Evolutionary conservation across 2,888 invertebrate genomes (phyloP), one percentile per base, ranked within the genome.

Genomic region (Andrena haemorrhoa): DNA sequence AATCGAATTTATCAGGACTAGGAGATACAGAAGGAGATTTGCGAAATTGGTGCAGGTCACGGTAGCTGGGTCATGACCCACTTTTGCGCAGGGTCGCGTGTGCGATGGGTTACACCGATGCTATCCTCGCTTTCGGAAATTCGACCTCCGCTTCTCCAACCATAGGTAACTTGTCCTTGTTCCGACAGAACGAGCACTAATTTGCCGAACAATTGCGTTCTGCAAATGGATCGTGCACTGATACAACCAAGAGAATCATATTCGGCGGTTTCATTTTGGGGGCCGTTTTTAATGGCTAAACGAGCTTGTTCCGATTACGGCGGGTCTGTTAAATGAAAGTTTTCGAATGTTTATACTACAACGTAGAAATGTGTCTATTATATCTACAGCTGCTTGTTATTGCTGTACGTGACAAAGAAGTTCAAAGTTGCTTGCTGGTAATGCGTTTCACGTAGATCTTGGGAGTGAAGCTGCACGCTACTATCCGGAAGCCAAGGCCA

Each of bases 61-160:
- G 75, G 76, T 78, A 85, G 87, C 86, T 91, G 71, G 90, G 90
- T 90, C 90, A 80, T 68, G 90, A 90, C 89, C 91, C 63, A 91
- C 76, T 90, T 91, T 76, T 61, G 60, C 23, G 20, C 64, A 35
- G 61, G 75, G 64, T 72, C 72, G 71, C 72, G 58, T 79, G 60
- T 56, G 56, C 56, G 10, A 56, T 79, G 47, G 66, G 6, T 53
- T 58, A 31, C 66, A 56, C 47, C 49, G 58, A 60, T 82, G 10
- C 20, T 79, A 69, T 41, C 64, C 20, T 23, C 47, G 64, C 71
- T 82, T 82, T 85, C 60, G 49, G 71, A 74, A 75, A 66, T 74
- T 35, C 29, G 35, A n/a, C 26, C 29, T 66, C 53, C 31, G 16
- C 12, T 33, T 6, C 63, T 20, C 31, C 8, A 31, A 61, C 49